Percentiles rank a stretch among this genome's conserved stretches.
phyloP scores from a whole-genome alignment of 1,140 invertebrate species.

The Sycophaga agraensis region DNA sequence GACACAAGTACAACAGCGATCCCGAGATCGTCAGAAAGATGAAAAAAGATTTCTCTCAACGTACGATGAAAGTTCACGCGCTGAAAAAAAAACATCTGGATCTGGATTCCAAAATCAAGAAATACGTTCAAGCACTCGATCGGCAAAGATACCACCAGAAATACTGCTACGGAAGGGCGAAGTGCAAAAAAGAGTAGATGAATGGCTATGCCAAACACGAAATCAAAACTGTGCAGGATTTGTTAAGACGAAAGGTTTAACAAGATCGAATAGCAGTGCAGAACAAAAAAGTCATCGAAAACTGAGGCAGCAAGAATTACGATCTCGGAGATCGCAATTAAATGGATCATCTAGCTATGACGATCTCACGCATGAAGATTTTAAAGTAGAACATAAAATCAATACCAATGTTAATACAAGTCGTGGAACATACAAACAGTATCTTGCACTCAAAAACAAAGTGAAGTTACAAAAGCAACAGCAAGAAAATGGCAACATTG shows the following conservation, averaged over 20 bases:
- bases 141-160: conserved; percentile 26
- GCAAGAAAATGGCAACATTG: conserved; percentile 31
- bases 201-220: conserved; percentile 45
- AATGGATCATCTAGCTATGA: conserved; percentile 44
- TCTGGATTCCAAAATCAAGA: background rate
- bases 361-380: conserved; percentile 33
- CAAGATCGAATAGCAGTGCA: conserved; percentile 44
- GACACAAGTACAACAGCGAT: conserved; percentile 43
- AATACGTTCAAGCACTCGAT: background rate
- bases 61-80: background rate
- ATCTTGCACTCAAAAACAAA: conserved; percentile 35
- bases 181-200: conserved; percentile 46
- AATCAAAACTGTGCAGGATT: conserved; percentile 36
- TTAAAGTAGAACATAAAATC: background rate
- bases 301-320: conserved; percentile 33
- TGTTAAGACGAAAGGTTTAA: conserved; percentile 31
- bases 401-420: conserved; percentile 35
- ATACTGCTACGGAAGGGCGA: conserved; percentile 42
- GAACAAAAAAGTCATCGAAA: conserved; percentile 38
- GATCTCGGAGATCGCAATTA: conserved; percentile 32
- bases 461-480: conserved; percentile 30
- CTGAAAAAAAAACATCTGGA: conserved; percentile 2
- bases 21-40: conserved; percentile 39
- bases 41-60: conserved; percentile 18
- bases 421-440: conserved; percentile 40